Percentiles rank a stretch among this genome's conserved stretches.
Evolutionary conservation across 2,888 invertebrate genomes (phyloP).

Genomic region (Stenodema calcarata): DNA sequence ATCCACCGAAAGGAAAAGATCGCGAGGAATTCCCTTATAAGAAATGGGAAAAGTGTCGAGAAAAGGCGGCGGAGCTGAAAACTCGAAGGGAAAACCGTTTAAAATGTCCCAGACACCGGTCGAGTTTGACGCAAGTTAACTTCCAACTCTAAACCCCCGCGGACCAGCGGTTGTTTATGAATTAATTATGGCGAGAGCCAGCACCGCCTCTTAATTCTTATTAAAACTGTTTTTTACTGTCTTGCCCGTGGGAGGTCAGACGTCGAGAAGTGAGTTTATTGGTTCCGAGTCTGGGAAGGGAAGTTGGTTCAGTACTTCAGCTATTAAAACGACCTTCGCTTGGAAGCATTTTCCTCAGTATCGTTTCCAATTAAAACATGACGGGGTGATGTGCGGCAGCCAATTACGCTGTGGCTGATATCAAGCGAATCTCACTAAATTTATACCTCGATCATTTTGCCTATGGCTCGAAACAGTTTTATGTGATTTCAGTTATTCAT

Average conservation of each 20-base stretch:
- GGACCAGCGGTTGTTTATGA: slow-evolving; percentile 28
- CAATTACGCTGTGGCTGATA: too few species aligned
- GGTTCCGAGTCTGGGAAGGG: neutral
- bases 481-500: too few species aligned
- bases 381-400: too few species aligned
- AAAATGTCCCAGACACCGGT: slow-evolving; percentile 1
- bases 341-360: too few species aligned
- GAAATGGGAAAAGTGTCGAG: neutral
- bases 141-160: neutral
- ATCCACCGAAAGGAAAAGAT: neutral
- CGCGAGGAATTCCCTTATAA: neutral
- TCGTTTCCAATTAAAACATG: too few species aligned
- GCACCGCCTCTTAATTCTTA: slow-evolving; percentile 8
- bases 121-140: slow-evolving; percentile 11
- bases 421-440: too few species aligned
- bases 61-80: neutral
- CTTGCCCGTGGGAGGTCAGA: neutral
- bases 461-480: too few species aligned
- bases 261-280: neutral
- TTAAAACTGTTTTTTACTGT: neutral
- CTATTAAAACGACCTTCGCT: too few species aligned
- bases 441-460: too few species aligned
- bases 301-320: too few species aligned
- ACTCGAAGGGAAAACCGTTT: neutral
- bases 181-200: slow-evolving; percentile 12